Conservation (phyloP, 2,797 vertebrate species). For the Myotis findleyi region DNA sequence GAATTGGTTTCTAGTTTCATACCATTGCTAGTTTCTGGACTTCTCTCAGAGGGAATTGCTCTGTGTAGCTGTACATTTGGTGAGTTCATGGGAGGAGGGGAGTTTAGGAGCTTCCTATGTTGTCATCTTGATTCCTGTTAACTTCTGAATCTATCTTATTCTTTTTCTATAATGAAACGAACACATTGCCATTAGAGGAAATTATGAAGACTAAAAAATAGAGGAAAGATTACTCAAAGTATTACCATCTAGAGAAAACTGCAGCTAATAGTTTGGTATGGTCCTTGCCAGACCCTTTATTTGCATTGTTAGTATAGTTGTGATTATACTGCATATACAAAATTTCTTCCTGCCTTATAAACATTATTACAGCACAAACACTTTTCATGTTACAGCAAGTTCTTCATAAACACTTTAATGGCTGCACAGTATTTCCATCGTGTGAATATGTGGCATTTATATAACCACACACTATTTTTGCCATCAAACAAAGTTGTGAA, state of each 20-base stretch:
- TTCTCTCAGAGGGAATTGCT: background rate
- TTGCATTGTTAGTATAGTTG: background rate
- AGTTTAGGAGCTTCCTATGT: background rate
- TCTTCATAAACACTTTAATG: background rate
- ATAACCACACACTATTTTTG: background rate
- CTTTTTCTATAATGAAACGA: conserved; percentile 31
- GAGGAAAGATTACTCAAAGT: background rate
- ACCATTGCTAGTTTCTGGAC: background rate
- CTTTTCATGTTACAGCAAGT: conserved; percentile 10
- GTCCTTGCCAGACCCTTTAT: background rate
- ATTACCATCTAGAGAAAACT: background rate
- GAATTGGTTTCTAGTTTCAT: conserved; percentile 12
- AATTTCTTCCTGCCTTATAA: background rate
- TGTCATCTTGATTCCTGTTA: background rate
- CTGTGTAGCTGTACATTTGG: background rate
- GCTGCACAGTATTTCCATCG: background rate
- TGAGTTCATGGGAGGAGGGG: background rate
- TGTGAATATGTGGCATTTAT: background rate
- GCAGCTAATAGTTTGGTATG: background rate
- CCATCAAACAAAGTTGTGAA: background rate
- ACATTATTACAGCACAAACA: conserved; percentile 11
- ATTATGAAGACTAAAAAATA: background rate
- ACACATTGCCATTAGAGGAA: background rate
- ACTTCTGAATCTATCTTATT: background rate
- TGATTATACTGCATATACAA: background rate